Conservation (phyloP, 1,140 invertebrate genomes). For the Zaprionus lachaisei region DNA sequence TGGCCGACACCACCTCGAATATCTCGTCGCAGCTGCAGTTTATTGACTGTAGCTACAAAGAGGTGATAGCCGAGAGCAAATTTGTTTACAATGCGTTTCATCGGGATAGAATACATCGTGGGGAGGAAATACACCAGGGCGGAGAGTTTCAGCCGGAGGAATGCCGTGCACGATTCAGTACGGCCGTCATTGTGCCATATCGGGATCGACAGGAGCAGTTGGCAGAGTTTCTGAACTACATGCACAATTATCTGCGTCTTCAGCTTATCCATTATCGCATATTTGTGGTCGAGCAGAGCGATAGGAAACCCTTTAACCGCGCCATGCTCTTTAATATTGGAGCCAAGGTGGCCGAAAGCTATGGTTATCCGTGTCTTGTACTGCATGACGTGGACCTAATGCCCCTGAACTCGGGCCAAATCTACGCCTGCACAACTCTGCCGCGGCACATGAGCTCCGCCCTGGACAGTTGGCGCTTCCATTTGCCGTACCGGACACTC, state of each 20-base stretch:
- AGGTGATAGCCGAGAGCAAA: slow-evolving; percentile 67
- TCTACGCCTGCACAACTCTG: slow-evolving; percentile 94
- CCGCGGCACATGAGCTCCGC: slow-evolving; percentile 97
- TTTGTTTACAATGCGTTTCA: slow-evolving; percentile 68
- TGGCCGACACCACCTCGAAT: slow-evolving; percentile 64
- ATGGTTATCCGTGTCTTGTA: slow-evolving; percentile 94
- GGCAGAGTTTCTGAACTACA: slow-evolving; percentile 92
- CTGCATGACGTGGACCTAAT: slow-evolving; percentile 98
- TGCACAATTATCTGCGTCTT: slow-evolving; percentile 94
- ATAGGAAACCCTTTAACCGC: slow-evolving; percentile 93
- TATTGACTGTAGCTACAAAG: slow-evolving; percentile 71
- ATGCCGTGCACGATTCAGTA: slow-evolving; percentile 91
- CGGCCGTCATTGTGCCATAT: slow-evolving; percentile 95
- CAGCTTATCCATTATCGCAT: slow-evolving; percentile 94
- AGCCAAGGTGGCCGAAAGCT: slow-evolving; percentile 90
- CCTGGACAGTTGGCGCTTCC: slow-evolving; percentile 94
- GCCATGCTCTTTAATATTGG: slow-evolving; percentile 97
- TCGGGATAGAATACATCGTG: slow-evolving; percentile 55
- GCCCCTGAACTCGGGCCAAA: slow-evolving; percentile 94
- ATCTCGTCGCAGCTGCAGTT: slow-evolving; percentile 56
- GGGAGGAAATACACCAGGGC: slow-evolving; percentile 63
- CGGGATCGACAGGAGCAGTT: slow-evolving; percentile 93
- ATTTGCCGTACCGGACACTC: slow-evolving; percentile 90
- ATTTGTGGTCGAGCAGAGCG: slow-evolving; percentile 95
- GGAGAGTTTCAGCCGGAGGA: slow-evolving; percentile 86